These are phyloP conservation scores for Sebastes kiyomatsui DNA, from an alignment of 2,797 vertebrate genomes.

Conservation along the genomic window DNA sequence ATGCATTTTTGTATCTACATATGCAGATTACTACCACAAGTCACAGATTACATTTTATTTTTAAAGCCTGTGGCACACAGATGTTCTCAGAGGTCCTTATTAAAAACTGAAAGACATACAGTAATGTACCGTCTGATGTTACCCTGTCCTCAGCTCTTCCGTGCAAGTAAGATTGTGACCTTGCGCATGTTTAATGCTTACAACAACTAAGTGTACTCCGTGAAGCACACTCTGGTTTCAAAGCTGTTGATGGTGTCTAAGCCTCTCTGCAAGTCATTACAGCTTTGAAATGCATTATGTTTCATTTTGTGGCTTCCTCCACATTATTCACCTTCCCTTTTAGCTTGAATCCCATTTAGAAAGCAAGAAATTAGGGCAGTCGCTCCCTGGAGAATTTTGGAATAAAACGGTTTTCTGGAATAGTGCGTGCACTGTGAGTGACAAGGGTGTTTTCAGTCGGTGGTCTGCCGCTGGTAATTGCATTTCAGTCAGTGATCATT, in stretches of 20 bases:
- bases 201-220: not conserved
- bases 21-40: not conserved
- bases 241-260: slow-evolving; percentile 42
- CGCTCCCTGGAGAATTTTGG: slow-evolving; percentile 60
- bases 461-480: slow-evolving; percentile 60
- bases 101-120: slow-evolving; percentile 9
- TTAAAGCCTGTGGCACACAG: not conserved
- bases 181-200: slow-evolving; percentile 16
- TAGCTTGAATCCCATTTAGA: slow-evolving; percentile 74
- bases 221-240: slow-evolving; percentile 18
- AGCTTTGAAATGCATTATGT: slow-evolving; percentile 58
- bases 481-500: slow-evolving; percentile 51
- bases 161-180: not conserved
- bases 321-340: slow-evolving; percentile 73
- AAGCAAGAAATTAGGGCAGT: slow-evolving; percentile 73
- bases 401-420: slow-evolving; percentile 75
- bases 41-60: not conserved
- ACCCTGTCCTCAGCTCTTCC: slow-evolving; percentile 3
- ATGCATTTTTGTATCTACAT: not conserved
- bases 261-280: slow-evolving; percentile 57
- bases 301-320: slow-evolving; percentile 62
- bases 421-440: slow-evolving; percentile 49
- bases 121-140: slow-evolving; percentile 12
- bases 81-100: slow-evolving; percentile 9
- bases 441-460: slow-evolving; percentile 47